phyloP scores from a whole-genome alignment of 1,140 invertebrate genomes.

The Liolophura sinensis region DNA sequence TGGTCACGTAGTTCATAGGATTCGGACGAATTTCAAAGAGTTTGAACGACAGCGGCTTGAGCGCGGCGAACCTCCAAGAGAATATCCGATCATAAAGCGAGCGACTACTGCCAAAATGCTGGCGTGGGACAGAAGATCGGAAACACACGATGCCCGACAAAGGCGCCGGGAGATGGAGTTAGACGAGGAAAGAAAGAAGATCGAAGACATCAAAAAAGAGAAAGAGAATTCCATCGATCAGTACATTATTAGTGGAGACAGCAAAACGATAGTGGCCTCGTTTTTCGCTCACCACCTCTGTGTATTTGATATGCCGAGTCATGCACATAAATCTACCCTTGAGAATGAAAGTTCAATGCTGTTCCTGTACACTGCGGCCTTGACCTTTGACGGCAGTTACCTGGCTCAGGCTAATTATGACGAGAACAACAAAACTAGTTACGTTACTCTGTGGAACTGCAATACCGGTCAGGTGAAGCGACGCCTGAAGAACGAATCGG shows the following conservation, averaged over 20 bases:
- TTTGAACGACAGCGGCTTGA: slow-evolving; percentile 26
- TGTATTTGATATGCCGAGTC: slow-evolving; percentile 47
- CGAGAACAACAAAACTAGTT: slow-evolving; percentile 52
- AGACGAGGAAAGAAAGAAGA: slow-evolving; percentile 33
- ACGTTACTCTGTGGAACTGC: slow-evolving; percentile 56
- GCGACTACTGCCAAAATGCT: slow-evolving; percentile 39
- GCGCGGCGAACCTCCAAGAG: slow-evolving; percentile 12
- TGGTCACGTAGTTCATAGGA: slow-evolving; percentile 42
- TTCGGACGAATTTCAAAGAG: slow-evolving; percentile 43
- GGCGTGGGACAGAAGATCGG: slow-evolving; percentile 49
- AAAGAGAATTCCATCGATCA: slow-evolving; percentile 53
- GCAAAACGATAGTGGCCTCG: slow-evolving; percentile 51
- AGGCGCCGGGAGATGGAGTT: slow-evolving; percentile 35
- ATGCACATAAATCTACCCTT: slow-evolving; percentile 43
- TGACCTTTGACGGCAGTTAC: slow-evolving; percentile 45
- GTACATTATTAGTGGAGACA: slow-evolving; percentile 50
- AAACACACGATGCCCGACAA: slow-evolving; percentile 34
- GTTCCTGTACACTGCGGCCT: slow-evolving; percentile 46
- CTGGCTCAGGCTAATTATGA: slow-evolving; percentile 56
- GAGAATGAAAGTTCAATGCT: slow-evolving; percentile 51
- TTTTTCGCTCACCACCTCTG: slow-evolving; percentile 56
- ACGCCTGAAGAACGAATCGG: slow-evolving; percentile 48
- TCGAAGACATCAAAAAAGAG: slow-evolving; percentile 46
- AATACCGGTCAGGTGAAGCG: slow-evolving; percentile 42
- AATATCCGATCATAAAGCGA: slow-evolving; percentile 15